Conservation (phyloP, 2,888 invertebrate species). For the Zonitis immaculata region DNA sequence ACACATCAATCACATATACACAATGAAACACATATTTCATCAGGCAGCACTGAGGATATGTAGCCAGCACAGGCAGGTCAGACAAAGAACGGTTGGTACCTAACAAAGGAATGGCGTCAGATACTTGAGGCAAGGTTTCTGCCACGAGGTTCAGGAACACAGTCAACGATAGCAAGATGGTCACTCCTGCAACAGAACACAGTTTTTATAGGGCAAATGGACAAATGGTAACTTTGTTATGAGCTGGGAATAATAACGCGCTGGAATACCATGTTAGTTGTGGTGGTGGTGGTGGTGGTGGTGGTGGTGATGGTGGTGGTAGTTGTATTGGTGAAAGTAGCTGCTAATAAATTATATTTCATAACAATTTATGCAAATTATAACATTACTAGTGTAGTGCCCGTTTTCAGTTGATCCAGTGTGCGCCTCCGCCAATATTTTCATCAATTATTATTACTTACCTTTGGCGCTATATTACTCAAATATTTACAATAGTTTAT, state of each 20-base stretch:
- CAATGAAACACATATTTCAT: slow-evolving; percentile 47
- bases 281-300: not conserved
- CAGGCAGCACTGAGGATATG: slow-evolving; percentile 50
- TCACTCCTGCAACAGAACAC: slow-evolving; percentile 90
- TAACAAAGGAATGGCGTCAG: slow-evolving; percentile 99
- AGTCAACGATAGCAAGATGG: slow-evolving; percentile 98
- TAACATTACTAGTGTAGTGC: not conserved
- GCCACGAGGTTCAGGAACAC: slow-evolving; percentile 99
- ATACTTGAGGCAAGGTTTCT: slow-evolving; percentile 99
- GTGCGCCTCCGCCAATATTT: slow-evolving; percentile 13
- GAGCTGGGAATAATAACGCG: slow-evolving; percentile 7
- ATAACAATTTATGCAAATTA: not conserved
- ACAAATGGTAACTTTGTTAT: slow-evolving; percentile 35
- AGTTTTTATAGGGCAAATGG: slow-evolving; percentile 52
- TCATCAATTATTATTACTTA: slow-evolving; percentile 13
- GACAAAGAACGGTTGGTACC: slow-evolving; percentile 65
- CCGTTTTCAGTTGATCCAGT: slow-evolving; percentile 4
- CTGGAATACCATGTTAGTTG: not conserved
- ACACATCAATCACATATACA: slow-evolving; percentile 49
- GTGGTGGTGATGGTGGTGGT: too few species aligned
- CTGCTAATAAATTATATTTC: not conserved
- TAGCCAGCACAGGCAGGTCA: slow-evolving; percentile 51
- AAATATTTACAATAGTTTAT: too few species aligned
- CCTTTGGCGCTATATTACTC: slow-evolving; percentile 12
- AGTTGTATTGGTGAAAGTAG: not conserved